Conservation (phyloP, 2,113 vertebrate species). For the sheep (Ovis aries) region ARS-UI_Ramb_v3.0 NC_056072.1:32819001-32819500, state of each 20-base stretch:
- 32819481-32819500: background rate
- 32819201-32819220: background rate
- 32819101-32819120: background rate
- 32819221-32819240: background rate
- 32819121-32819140: background rate
- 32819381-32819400: background rate
- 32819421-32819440: background rate
- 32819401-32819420: background rate
- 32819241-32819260: background rate
- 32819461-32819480: conserved; percentile 30
- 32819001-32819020: background rate
- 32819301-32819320: background rate
- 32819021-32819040: background rate
- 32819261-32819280: background rate
- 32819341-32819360: background rate
- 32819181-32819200: background rate
- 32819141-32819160: background rate
- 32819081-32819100: background rate
- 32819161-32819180: background rate
- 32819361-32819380: background rate
- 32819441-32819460: conserved; percentile 42
- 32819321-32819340: background rate
- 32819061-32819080: background rate
- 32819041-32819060: too few relatives aligned
- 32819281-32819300: background rate